Conservation (phyloP, 2,888 invertebrate genomes). For the Pecten maximus region DNA sequence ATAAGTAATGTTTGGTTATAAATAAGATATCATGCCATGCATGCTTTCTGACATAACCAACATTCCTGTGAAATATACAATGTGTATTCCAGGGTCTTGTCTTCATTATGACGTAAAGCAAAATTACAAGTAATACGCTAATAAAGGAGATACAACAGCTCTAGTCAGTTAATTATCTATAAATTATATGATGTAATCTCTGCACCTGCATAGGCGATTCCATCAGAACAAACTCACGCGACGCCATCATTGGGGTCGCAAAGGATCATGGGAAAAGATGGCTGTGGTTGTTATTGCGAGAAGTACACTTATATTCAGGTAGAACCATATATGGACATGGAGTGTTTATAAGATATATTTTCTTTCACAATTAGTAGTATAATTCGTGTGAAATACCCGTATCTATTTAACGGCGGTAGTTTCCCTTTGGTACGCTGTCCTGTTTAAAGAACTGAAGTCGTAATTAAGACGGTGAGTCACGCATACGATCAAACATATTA, state of each 20-base stretch:
- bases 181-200: neutral
- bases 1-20: neutral
- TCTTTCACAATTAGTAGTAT: neutral
- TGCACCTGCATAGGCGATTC: neutral
- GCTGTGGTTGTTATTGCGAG: neutral
- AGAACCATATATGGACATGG: neutral
- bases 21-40: neutral
- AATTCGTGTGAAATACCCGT: neutral
- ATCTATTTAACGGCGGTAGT: neutral
- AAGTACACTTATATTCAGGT: neutral
- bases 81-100: neutral
- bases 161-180: neutral
- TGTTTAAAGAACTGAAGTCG: neutral
- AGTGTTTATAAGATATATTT: neutral
- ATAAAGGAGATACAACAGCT: neutral
- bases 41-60: neutral
- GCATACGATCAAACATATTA: neutral
- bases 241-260: neutral
- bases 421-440: neutral
- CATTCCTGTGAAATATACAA: neutral
- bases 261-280: neutral
- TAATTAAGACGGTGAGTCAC: conserved; percentile 26
- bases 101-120: neutral
- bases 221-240: neutral
- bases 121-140: neutral